Evolutionary conservation across 1,140 invertebrate species (phyloP).

Genomic region (Penaeus vannamei): DNA sequence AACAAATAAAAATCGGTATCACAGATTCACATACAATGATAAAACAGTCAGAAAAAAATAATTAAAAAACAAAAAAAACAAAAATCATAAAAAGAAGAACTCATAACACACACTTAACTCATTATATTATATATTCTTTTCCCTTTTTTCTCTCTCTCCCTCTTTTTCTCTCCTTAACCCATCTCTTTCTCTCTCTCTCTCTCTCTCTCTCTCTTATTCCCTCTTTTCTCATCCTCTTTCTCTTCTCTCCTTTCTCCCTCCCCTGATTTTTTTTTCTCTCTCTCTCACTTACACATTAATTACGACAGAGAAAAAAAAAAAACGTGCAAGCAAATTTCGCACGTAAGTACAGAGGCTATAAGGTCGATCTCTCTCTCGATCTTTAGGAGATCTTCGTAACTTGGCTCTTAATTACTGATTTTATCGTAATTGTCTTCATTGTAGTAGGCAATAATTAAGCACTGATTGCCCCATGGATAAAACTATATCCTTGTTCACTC

Average conservation of each 20-base stretch:
- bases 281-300: too few species aligned
- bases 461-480: too few species aligned
- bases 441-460: too few species aligned
- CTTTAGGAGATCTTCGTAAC: too few species aligned
- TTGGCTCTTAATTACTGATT: too few species aligned
- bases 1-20: constrained; percentile 64
- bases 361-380: too few species aligned
- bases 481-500: too few species aligned
- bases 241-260: background rate
- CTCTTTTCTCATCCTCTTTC: background rate
- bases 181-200: background rate
- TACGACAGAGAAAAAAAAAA: too few species aligned
- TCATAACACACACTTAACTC: background rate
- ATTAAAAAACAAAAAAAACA: background rate
- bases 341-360: too few species aligned
- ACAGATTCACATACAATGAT: constrained; percentile 64
- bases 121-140: background rate
- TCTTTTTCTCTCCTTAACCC: background rate
- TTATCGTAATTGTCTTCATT: too few species aligned
- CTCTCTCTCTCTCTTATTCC: background rate
- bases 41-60: constrained; percentile 25
- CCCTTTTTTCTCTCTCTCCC: constrained; percentile 3
- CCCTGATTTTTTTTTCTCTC: background rate
- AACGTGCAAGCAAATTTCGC: too few species aligned
- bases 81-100: background rate